Base-by-base conservation (phyloP, 35 echinoderm and acorn worm species). In the Heliocidaris erythrogramma region DNA sequence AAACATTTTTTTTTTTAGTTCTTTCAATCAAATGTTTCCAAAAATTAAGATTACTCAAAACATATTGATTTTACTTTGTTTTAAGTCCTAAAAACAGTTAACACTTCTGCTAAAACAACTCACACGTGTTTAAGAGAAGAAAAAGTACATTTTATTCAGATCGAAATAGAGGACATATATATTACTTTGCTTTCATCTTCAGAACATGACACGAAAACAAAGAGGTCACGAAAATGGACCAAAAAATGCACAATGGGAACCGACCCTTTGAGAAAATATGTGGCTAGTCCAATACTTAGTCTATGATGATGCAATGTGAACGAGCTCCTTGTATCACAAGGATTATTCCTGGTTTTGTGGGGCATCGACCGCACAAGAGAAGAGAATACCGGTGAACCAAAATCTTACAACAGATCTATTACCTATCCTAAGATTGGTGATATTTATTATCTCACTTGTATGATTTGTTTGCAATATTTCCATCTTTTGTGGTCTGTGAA, bases 121-220 rank as follows among this genome's bases (percentile, higher is more conserved):
- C 14, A 84, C 14, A 86, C 87, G 13, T 89, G 5, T 48, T 32
- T 89, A 47, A 89, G 87, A 89, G 87, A 89, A 89, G 87, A 89
- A 89, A 89, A 89, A 89, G 87, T 89, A 89, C 87, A 89, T 89
- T 89, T 89, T 89, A 89, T 89, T 89, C 87, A 89, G 87, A 89
- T 89, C 87, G 47, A 89, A 89, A 48, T 48, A 89, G 87, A 89
- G 87, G 31, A 89, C 47, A 89, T 42, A 48, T 89, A 89, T 89
- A 89, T 48, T 48, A 89, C 87, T 42, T 89, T 35, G 47, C 87
- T 48, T 89, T 42, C 87, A 89, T 48, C 16, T 47, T 89, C 17
- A 86, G 31, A 86, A 86, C 52, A 56, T 56, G 52, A 56, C 52
- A 13, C 14, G 52, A 56, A 56, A 56, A 78, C 27, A 78, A 21